A percentile compares a stretch with the other conserved stretches of the same genome.
Evolutionary conservation across 23 tunicate genomes (phyloP).

Genomic region (Trididemnum clinides): DNA sequence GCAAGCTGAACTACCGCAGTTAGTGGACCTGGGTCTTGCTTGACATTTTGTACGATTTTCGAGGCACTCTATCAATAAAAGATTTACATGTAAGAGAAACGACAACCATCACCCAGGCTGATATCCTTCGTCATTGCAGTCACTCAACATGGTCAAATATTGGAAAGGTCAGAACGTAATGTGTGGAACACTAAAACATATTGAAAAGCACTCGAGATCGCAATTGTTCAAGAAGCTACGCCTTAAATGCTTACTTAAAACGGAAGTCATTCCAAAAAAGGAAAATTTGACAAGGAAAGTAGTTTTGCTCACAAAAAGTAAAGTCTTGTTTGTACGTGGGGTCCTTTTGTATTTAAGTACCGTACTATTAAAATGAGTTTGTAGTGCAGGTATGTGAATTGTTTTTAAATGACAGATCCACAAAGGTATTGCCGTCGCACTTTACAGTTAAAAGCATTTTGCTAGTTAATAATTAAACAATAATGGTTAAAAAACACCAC

Average conservation of each 20-base stretch:
- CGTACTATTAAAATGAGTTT: too few relatives aligned
- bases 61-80: constrained; percentile 78
- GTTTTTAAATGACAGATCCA: too few relatives aligned
- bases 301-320: constrained; percentile 38
- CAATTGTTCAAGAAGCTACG: constrained; percentile 80
- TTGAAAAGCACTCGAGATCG: constrained; percentile 76
- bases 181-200: constrained; percentile 86
- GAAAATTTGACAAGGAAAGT: constrained; percentile 25
- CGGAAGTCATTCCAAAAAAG: constrained; percentile 77
- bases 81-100: constrained; percentile 96
- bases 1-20: constrained; percentile 84
- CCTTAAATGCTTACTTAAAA: constrained; percentile 56
- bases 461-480: too few relatives aligned
- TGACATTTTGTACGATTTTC: constrained; percentile 71
- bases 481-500: too few relatives aligned
- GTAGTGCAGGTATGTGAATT: too few relatives aligned
- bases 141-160: constrained; percentile 90
- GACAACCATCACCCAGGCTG: constrained; percentile 94
- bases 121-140: constrained; percentile 82
- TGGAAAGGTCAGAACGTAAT: constrained; percentile 98
- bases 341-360: too few relatives aligned
- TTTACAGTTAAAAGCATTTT: too few relatives aligned
- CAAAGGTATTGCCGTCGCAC: too few relatives aligned
- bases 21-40: constrained; percentile 96
- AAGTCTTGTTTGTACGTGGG: too few relatives aligned